Conservation (phyloP, 2,797 vertebrate species). For the Spinibarbus caldwelli region DNA sequence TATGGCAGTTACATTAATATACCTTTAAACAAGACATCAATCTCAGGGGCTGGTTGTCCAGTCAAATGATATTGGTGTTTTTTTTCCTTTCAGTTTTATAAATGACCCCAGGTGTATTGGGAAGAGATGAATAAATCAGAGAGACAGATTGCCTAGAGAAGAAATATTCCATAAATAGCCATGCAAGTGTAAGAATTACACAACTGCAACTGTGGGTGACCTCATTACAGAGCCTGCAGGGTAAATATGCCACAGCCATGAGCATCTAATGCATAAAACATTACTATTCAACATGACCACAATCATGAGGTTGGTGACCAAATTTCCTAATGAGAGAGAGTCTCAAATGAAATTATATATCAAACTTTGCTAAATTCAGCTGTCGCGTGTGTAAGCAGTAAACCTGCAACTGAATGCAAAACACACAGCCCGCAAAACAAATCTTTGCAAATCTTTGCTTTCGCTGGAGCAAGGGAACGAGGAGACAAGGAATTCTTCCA, state of each 20-base stretch:
- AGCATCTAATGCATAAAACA: conserved; percentile 67
- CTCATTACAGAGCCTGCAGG: conserved; percentile 65
- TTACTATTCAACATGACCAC: conserved; percentile 51
- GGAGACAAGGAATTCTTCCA: too few species aligned
- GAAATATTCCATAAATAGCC: conserved; percentile 65
- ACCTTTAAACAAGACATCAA: conserved; percentile 64
- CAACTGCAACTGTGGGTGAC: conserved; percentile 64
- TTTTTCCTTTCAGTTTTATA: conserved; percentile 66
- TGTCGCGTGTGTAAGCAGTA: background rate
- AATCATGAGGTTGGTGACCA: conserved; percentile 24
- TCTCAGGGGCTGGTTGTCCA: conserved; percentile 52
- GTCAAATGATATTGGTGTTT: conserved; percentile 62
- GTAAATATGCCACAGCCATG: conserved; percentile 58
- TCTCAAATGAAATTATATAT: background rate
- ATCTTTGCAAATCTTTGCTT: background rate
- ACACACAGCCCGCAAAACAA: too few species aligned
- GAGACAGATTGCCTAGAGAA: conserved; percentile 63
- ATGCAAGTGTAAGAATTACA: conserved; percentile 62
- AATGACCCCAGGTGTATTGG: conserved; percentile 68
- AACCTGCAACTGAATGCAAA: background rate
- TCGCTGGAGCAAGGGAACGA: too few species aligned
- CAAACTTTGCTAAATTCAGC: background rate
- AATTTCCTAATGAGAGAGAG: conserved; percentile 2
- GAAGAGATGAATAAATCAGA: conserved; percentile 70
- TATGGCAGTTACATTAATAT: conserved; percentile 53